phyloP scores from a whole-genome alignment of 2,888 invertebrate species.

The Pomacea canaliculata region DNA sequence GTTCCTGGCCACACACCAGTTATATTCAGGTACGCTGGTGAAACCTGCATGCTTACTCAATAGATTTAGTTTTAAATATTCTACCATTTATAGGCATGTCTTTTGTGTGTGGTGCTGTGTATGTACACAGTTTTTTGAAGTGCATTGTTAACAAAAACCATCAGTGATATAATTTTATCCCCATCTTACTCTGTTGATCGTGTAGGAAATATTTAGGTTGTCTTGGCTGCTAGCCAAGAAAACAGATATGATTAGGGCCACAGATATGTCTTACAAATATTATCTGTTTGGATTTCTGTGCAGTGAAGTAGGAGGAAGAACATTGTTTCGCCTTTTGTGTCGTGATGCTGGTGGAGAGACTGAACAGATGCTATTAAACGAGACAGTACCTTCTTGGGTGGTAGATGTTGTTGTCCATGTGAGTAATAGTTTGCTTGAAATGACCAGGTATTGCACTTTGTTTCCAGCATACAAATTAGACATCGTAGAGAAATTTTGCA shows the following conservation, averaged over 20 bases:
- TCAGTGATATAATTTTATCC: too few species aligned
- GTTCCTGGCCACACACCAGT: slow-evolving; percentile 96
- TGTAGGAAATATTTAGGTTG: too few species aligned
- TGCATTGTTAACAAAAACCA: too few species aligned
- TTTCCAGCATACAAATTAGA: not conserved
- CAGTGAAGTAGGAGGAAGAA: slow-evolving; percentile 88
- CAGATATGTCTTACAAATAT: not conserved
- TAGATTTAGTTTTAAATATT: too few species aligned
- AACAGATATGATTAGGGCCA: too few species aligned
- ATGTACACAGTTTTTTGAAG: too few species aligned
- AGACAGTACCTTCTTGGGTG: slow-evolving; percentile 96
- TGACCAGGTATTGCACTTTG: not conserved
- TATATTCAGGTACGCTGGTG: slow-evolving; percentile 82
- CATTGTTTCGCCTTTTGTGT: slow-evolving; percentile 88
- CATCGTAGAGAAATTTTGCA: too few species aligned
- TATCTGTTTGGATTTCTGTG: not conserved
- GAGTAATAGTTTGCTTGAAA: slow-evolving; percentile 33
- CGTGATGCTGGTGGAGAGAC: slow-evolving; percentile 95
- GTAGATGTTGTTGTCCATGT: slow-evolving; percentile 94
- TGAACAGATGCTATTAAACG: slow-evolving; percentile 89
- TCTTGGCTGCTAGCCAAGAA: too few species aligned
- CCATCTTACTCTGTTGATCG: too few species aligned
- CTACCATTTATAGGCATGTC: too few species aligned
- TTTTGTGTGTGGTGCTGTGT: too few species aligned
- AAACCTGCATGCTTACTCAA: not conserved